Conservation (phyloP, 1,140 invertebrate species). For the Fragariocoptes setiger region DNA sequence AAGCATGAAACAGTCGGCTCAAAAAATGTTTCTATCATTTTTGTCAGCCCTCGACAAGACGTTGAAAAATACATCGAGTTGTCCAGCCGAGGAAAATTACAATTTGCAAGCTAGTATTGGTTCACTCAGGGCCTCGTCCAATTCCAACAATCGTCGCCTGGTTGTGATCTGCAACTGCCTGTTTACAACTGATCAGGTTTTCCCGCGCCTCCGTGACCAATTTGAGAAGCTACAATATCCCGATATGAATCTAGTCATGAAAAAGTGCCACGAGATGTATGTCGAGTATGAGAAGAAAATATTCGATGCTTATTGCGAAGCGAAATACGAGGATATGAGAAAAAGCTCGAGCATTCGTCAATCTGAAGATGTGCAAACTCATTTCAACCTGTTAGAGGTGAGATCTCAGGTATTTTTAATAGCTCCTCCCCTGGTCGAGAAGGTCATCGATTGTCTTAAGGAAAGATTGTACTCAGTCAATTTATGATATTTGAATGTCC, state of each 20-base stretch:
- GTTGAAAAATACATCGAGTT: not conserved
- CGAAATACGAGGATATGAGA: not conserved
- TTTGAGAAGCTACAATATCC: conserved; percentile 34
- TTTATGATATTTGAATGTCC: too few relatives aligned
- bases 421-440: conserved; percentile 35
- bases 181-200: conserved; percentile 36
- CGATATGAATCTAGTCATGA: conserved; percentile 23
- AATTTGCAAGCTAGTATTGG: not conserved
- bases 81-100: not conserved
- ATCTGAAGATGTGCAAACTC: conserved; percentile 25
- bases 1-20: conserved; percentile 21
- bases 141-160: conserved; percentile 34
- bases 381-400: conserved; percentile 62
- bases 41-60: conserved; percentile 12
- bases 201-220: conserved; percentile 30
- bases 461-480: too few relatives aligned
- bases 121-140: not conserved
- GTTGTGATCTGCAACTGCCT: conserved; percentile 62
- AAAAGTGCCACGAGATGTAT: conserved; percentile 16
- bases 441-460: conserved; percentile 48
- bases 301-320: conserved; percentile 14
- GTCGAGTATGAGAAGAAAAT: conserved; percentile 17
- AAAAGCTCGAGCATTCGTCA: not conserved
- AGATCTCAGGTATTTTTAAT: conserved; percentile 64
- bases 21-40: conserved; percentile 28